Evolutionary conservation across 1,140 invertebrate species (phyloP).

Genomic region (Ruditapes philippinarum): DNA sequence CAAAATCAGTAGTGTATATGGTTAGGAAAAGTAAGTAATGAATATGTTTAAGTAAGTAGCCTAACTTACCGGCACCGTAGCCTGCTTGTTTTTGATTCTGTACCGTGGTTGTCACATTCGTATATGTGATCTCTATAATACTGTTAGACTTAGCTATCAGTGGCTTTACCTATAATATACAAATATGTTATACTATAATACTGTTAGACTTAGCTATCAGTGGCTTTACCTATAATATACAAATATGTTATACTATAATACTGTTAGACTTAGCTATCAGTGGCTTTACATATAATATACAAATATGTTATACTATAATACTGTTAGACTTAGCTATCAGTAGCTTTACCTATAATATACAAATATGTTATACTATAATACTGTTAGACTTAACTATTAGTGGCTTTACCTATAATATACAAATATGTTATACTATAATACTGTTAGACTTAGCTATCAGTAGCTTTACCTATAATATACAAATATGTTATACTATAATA

Average conservation of each 20-base stretch:
- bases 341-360: constrained; percentile 19
- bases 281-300: constrained; percentile 15
- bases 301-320: constrained; percentile 61
- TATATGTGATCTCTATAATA: constrained; percentile 69
- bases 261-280: constrained; percentile 42
- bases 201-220: constrained; percentile 42
- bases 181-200: constrained; percentile 61
- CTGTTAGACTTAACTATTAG: too few relatives aligned
- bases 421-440: too few relatives aligned
- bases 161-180: constrained; percentile 21
- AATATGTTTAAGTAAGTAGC: too few relatives aligned
- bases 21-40: too few relatives aligned
- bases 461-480: too few relatives aligned
- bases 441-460: too few relatives aligned
- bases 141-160: constrained; percentile 42
- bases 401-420: too few relatives aligned
- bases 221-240: constrained; percentile 21
- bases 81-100: constrained; percentile 48
- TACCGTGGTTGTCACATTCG: constrained; percentile 48
- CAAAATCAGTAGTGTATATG: too few relatives aligned
- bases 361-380: too few relatives aligned
- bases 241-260: constrained; percentile 61
- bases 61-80: constrained; percentile 67
- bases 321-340: constrained; percentile 42
- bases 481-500: too few relatives aligned